Evolutionary conservation across 2,113 vertebrate species (phyloP).

Genomic region (Phycodurus eques): DNA sequence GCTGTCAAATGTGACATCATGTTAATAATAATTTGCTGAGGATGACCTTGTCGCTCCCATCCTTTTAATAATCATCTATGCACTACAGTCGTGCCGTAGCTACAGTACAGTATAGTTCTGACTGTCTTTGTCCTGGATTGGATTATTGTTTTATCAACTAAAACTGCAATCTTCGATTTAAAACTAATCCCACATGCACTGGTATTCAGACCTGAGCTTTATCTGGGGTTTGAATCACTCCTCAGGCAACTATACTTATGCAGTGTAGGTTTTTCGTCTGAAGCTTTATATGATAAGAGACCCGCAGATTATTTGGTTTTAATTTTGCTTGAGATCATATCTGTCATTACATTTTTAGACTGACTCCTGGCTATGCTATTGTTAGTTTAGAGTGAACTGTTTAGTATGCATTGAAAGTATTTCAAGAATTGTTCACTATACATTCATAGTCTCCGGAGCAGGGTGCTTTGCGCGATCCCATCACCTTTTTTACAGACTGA

Average conservation of each 20-base stretch:
- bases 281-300: slow-evolving; percentile 1
- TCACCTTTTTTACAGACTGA: background rate
- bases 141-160: slow-evolving; percentile 62
- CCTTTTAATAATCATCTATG: slow-evolving; percentile 27
- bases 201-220: slow-evolving; percentile 42
- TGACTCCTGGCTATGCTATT: background rate
- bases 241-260: slow-evolving; percentile 25
- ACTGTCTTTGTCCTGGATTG: slow-evolving; percentile 34
- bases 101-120: slow-evolving; percentile 13
- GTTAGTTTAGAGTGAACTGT: background rate
- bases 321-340: slow-evolving; percentile 23
- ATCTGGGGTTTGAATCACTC: slow-evolving; percentile 38
- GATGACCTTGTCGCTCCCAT: slow-evolving; percentile 21
- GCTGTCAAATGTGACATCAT: slow-evolving; percentile 21
- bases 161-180: slow-evolving; percentile 44
- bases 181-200: slow-evolving; percentile 44
- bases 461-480: background rate
- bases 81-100: slow-evolving; percentile 16
- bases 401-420: background rate
- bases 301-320: slow-evolving; percentile 7
- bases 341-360: background rate
- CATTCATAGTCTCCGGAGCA: background rate
- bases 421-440: background rate
- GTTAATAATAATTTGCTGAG: slow-evolving; percentile 38
- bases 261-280: slow-evolving; percentile 25